phyloP scores from a whole-genome alignment of 2,113 vertebrate genomes.

The Nicator chloris region DNA sequence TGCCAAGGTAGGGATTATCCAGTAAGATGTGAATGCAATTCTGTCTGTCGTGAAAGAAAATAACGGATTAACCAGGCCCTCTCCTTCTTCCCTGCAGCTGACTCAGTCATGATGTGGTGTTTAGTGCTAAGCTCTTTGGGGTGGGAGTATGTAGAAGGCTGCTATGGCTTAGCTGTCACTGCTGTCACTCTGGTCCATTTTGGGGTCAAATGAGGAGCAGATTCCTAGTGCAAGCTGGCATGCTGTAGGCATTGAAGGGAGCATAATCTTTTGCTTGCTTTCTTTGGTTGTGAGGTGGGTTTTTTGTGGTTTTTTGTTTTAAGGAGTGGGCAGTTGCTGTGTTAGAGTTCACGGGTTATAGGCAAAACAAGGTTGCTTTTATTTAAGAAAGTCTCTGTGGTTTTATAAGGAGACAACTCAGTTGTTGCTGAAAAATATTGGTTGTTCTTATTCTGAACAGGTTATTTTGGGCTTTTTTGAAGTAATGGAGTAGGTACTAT shows the following conservation, averaged over 20 bases:
- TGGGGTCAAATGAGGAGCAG: not conserved
- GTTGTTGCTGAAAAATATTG: not conserved
- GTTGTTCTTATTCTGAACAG: not conserved
- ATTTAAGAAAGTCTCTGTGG: not conserved
- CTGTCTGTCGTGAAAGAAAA: not conserved
- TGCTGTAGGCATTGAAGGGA: not conserved
- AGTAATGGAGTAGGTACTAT: not conserved
- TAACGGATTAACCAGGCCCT: not conserved
- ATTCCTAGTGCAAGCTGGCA: not conserved
- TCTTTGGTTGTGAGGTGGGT: not conserved
- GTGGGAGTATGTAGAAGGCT: not conserved
- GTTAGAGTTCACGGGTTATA: not conserved
- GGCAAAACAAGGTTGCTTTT: not conserved
- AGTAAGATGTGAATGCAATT: conserved; percentile 31
- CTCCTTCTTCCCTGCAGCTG: not conserved
- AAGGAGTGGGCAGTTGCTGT: not conserved
- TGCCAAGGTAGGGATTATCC: conserved; percentile 76
- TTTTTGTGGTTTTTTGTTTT: not conserved
- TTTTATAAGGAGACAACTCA: not conserved
- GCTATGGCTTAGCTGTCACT: not conserved
- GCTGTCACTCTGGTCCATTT: not conserved
- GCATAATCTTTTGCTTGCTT: not conserved
- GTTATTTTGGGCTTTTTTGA: not conserved
- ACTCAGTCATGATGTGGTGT: not conserved
- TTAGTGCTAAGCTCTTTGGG: not conserved